Evolutionary conservation across 2,797 vertebrate genomes (phyloP).

Genomic region (Hylomyscus alleni): DNA sequence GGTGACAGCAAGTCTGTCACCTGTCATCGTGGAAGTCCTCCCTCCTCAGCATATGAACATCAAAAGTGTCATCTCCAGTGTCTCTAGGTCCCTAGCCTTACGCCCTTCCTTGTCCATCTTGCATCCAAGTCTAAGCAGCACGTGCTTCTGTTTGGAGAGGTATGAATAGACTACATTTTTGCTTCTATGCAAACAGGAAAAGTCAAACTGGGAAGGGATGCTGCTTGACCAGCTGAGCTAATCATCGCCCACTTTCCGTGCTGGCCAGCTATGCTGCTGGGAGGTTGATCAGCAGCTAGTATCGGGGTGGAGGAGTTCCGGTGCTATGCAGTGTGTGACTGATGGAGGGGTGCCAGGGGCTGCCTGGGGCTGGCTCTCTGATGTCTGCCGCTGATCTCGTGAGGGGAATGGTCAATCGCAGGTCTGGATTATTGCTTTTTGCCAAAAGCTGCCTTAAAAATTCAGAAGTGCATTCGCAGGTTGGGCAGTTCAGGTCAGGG

Average conservation of each 20-base stretch:
- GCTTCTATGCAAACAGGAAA: neutral
- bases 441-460: neutral
- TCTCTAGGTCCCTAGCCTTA: neutral
- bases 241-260: neutral
- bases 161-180: neutral
- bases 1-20: accelerated
- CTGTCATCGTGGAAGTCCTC: neutral
- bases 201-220: neutral
- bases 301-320: neutral
- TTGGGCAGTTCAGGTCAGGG: neutral
- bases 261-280: neutral
- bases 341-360: neutral
- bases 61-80: accelerated
- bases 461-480: neutral
- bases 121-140: accelerated
- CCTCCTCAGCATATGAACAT: neutral
- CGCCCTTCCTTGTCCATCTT: neutral
- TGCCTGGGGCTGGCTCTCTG: neutral
- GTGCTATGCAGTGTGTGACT: accelerated
- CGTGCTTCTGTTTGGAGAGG: neutral
- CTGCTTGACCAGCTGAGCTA: neutral
- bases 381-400: accelerated
- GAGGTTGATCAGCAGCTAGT: neutral
- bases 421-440: neutral
- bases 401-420: accelerated